Evolutionary conservation across 2,113 vertebrate genomes (phyloP).

Genomic region (Melanostigma gelatinosum): DNA sequence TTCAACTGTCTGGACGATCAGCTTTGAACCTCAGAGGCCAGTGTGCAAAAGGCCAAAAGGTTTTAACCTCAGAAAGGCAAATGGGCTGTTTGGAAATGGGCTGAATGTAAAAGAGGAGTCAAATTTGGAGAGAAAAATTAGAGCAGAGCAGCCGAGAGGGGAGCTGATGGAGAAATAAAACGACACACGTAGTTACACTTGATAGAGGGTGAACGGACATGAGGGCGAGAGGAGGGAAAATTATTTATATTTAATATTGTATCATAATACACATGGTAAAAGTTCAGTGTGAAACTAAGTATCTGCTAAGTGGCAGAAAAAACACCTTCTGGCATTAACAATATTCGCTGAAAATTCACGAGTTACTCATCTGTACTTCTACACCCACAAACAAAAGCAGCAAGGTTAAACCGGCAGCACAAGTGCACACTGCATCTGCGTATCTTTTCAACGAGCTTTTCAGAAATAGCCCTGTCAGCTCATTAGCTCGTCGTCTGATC

Average conservation of each 20-base stretch:
- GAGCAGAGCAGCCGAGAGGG: neutral
- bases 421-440: neutral
- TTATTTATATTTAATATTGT: neutral
- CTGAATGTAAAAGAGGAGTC: conserved; percentile 50
- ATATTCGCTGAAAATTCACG: neutral
- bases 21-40: conserved; percentile 45
- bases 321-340: neutral
- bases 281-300: neutral
- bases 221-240: neutral
- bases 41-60: conserved; percentile 40
- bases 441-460: neutral
- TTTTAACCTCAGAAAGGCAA: conserved; percentile 38
- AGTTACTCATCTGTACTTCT: neutral
- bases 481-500: conserved; percentile 7
- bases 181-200: neutral
- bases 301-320: neutral
- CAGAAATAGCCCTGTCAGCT: neutral
- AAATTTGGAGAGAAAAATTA: conserved; percentile 12
- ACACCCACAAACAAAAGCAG: conserved; percentile 1
- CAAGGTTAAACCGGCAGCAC: neutral
- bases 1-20: conserved; percentile 54
- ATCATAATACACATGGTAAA: neutral
- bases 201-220: neutral
- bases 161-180: neutral
- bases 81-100: conserved; percentile 10